Conservation (phyloP, 2,888 invertebrate genomes). For the Drosophila cognata region DNA sequence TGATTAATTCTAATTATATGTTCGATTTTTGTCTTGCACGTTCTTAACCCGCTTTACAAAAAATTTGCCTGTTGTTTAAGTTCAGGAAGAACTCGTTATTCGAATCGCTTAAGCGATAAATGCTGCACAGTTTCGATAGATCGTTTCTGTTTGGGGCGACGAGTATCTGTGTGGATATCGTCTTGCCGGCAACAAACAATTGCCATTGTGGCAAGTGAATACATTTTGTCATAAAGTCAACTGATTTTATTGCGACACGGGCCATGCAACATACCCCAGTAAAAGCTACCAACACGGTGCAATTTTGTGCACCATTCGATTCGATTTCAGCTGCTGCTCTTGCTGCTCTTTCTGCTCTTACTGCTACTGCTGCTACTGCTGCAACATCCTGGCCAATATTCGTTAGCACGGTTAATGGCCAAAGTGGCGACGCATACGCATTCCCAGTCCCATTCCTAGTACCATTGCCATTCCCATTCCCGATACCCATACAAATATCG, state of each 20-base stretch:
- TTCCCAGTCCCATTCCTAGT: constrained; percentile 14
- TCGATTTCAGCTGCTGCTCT: constrained; percentile 12
- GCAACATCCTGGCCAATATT: constrained; percentile 55
- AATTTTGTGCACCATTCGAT: constrained; percentile 9
- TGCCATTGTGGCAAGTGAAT: constrained; percentile 43
- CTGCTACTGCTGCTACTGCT: constrained; percentile 8
- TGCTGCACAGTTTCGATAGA: not conserved
- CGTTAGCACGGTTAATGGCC: constrained; percentile 59
- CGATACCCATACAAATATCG: constrained; percentile 3
- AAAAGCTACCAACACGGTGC: not conserved
- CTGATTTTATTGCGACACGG: constrained; percentile 63
- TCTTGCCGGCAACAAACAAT: constrained; percentile 19
- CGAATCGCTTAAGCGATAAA: not conserved
- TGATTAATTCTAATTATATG: too few species aligned
- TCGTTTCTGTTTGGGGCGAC: not conserved
- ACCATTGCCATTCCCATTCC: constrained; percentile 3
- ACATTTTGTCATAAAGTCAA: constrained; percentile 69
- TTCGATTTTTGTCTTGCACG: not conserved
- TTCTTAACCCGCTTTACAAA: not conserved
- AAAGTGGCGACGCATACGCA: constrained; percentile 53
- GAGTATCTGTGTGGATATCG: not conserved
- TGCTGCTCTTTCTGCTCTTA: too few species aligned
- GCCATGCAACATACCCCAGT: constrained; percentile 33
- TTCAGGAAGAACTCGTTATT: not conserved
- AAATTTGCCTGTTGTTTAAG: not conserved